Base-by-base conservation (phyloP, 2,113 vertebrate species). In the Euleptes europaea region DNA sequence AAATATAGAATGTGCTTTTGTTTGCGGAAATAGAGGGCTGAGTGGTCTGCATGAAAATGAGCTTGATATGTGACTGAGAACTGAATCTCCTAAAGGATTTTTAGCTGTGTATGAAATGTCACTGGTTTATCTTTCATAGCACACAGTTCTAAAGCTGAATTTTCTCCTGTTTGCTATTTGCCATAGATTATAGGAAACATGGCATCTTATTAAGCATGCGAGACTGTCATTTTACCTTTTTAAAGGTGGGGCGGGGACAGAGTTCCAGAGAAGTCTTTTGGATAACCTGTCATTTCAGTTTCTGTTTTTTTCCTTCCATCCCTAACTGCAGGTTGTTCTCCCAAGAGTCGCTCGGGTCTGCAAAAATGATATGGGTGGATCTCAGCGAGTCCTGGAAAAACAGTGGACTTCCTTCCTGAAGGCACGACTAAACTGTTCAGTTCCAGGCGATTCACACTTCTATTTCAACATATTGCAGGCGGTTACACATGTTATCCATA, bases 371-470 rank as follows among this genome's bases (percentile, higher is more conserved):
- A 97, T 97, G 83, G 99, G 99, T 19, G 99, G 99, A 88, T 99
- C 99, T 12, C 99, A 99, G 28, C 97, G 99, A 23, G 99, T 99
- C 44, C 96, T 99, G 93, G 99, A 99, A 96, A 99, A 99, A 91
- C 98, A 99, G 93, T 99, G 99, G 99, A 99, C 99, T 10, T 99
- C 98, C 1, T 99, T 99, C 91, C 97, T 99, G 38, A 99, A 99
- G 95, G 97, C 98, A 65, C 97, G 99, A 13, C 92, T 99, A 74
- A 99, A 99, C 95, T 99, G 99, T 94, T 99, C 99, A 4, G 98
- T 99, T 93, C 99, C 99, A 0, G 98, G 98, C 0, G 98, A 99
- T 94, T 99, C 99, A 19, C 99, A 99, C 91, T 99, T 99, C 92
- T 99, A 99, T 94, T 99, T 99, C 86, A 99, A 99, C 96, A 99